These are phyloP conservation scores for Panorpa germanica DNA, from an alignment of 2,888 invertebrate genomes.

Conservation along the genomic window DNA sequence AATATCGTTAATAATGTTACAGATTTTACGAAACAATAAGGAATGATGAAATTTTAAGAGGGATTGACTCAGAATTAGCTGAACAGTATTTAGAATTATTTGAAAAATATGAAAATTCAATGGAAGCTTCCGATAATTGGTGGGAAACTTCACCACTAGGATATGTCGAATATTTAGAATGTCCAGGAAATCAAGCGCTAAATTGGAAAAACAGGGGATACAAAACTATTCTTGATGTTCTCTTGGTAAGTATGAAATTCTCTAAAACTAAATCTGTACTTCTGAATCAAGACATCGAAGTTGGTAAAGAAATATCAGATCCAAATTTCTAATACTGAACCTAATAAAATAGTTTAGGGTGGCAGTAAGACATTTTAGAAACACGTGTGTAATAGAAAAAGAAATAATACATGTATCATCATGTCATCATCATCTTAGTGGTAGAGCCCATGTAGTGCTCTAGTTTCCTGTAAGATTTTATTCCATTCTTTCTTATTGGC, in stretches of 20 bases:
- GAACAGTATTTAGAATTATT: constrained; percentile 37
- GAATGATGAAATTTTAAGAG: constrained; percentile 16
- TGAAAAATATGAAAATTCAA: constrained; percentile 25
- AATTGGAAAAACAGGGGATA: constrained; percentile 62
- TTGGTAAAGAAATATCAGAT: no score
- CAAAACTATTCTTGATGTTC: constrained; percentile 40
- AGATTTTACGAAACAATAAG: constrained; percentile 15
- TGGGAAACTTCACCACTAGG: constrained; percentile 45
- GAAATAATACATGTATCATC: no score
- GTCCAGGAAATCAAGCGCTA: constrained; percentile 47
- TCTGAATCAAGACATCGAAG: constrained; percentile 10
- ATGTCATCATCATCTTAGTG: no score
- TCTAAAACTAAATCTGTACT: constrained; percentile 6
- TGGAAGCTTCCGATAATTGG: constrained; percentile 43
- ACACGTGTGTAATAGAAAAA: no score
- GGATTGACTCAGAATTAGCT: constrained; percentile 23
- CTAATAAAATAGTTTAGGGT: no score
- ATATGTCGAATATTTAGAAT: constrained; percentile 38
- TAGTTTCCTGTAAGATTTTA: no score
- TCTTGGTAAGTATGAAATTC: constrained; percentile 48
- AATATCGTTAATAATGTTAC: neutral
- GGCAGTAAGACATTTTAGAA: no score
- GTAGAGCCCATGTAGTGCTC: no score
- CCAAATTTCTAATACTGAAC: no score
- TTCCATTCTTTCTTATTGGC: no score